Evolutionary conservation across 2,888 invertebrate species (phyloP).

Genomic region (Linyphia triangularis): DNA sequence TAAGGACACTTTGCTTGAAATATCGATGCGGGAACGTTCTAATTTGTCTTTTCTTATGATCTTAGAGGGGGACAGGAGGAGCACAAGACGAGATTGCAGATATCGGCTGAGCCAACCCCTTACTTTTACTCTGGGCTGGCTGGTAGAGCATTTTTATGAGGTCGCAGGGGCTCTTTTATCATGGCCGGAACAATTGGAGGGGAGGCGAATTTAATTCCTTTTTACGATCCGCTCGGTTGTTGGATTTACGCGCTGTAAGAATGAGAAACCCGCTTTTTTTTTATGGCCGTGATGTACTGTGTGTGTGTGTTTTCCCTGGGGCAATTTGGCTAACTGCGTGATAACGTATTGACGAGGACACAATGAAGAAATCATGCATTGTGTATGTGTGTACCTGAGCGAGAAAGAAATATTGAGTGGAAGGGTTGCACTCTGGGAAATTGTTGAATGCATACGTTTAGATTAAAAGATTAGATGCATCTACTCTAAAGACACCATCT

Average conservation of each 20-base stretch:
- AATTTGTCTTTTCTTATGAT: slow-evolving; percentile 60
- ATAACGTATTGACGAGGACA: slow-evolving; percentile 1
- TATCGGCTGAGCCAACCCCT: background rate
- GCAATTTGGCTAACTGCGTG: slow-evolving; percentile 44
- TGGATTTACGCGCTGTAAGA: slow-evolving; percentile 56
- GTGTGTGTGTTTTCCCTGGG: slow-evolving; percentile 4
- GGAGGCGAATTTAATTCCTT: slow-evolving; percentile 67
- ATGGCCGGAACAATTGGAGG: slow-evolving; percentile 36
- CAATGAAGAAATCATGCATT: slow-evolving; percentile 15
- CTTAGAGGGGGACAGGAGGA: background rate
- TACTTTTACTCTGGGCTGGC: background rate
- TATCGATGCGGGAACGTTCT: slow-evolving; percentile 62
- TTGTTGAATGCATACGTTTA: background rate
- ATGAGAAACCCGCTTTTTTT: slow-evolving; percentile 19
- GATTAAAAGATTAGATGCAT: too few species aligned
- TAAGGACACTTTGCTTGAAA: slow-evolving; percentile 59
- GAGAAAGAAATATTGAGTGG: background rate
- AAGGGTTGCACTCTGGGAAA: background rate
- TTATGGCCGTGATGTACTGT: slow-evolving; percentile 29
- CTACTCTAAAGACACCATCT: too few species aligned
- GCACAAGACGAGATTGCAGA: slow-evolving; percentile 42
- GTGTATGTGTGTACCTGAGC: background rate
- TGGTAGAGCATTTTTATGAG: slow-evolving; percentile 63
- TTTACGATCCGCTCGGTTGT: slow-evolving; percentile 57
- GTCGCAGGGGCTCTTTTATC: slow-evolving; percentile 63